These are phyloP conservation scores for Drosophila limbata DNA, from an alignment of 2,888 invertebrate genomes.

Conservation along the genomic window DNA sequence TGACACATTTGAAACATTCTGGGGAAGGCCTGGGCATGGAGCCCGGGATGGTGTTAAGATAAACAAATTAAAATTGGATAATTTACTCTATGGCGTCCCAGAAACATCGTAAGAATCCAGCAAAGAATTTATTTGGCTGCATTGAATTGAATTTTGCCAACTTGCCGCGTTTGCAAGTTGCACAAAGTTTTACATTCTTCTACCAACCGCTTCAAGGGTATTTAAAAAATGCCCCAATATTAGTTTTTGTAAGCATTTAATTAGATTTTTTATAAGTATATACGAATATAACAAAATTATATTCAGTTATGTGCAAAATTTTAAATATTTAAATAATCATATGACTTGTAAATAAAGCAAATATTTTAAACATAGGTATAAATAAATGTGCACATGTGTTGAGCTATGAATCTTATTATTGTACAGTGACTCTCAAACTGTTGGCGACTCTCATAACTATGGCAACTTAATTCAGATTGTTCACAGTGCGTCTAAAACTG, in stretches of 20 bases:
- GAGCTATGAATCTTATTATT: conserved; percentile 1
- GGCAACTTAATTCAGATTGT: background rate
- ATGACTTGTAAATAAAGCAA: conserved; percentile 39
- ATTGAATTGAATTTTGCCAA: conserved; percentile 74
- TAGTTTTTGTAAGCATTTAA: conserved; percentile 14
- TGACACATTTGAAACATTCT: conserved; percentile 91
- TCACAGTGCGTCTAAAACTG: background rate
- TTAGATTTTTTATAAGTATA: conserved; percentile 24
- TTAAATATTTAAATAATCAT: background rate
- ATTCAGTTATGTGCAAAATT: conserved; percentile 21
- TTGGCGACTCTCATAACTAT: conserved; percentile 11
- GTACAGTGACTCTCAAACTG: conserved; percentile 21
- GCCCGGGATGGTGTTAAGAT: conserved; percentile 80
- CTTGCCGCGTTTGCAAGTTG: conserved; percentile 81
- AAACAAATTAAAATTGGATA: conserved; percentile 85
- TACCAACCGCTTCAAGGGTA: conserved; percentile 3
- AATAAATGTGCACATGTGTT: background rate
- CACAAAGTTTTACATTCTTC: conserved; percentile 71
- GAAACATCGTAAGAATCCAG: conserved; percentile 66
- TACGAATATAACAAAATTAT: conserved; percentile 2
- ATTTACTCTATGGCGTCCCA: conserved; percentile 84
- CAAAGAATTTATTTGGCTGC: conserved; percentile 19
- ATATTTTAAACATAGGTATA: background rate
- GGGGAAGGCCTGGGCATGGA: conserved; percentile 91
- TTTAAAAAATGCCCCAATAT: background rate